Conservation (phyloP, 2,888 invertebrate species). For the Thymelicus lineola region DNA sequence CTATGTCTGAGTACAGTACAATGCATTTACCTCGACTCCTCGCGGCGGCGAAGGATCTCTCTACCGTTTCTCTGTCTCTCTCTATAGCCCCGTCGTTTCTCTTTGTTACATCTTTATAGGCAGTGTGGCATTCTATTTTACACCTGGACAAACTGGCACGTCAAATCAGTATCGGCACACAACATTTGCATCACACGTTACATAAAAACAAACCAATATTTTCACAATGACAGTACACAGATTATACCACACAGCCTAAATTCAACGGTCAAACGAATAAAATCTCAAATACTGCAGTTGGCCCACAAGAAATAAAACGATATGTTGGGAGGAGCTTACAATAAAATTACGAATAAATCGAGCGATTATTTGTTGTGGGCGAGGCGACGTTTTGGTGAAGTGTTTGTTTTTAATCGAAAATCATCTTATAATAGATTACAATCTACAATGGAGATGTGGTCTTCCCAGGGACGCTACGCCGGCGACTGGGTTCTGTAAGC, state of each 20-base stretch:
- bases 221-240: slow-evolving; percentile 47
- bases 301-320: slow-evolving; percentile 71
- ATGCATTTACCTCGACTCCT: slow-evolving; percentile 80
- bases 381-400: slow-evolving; percentile 18
- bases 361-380: slow-evolving; percentile 59
- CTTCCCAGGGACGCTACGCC: slow-evolving; percentile 58
- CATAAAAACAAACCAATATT: slow-evolving; percentile 15
- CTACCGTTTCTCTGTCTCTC: slow-evolving; percentile 55
- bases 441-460: slow-evolving; percentile 64
- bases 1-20: slow-evolving; percentile 68
- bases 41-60: slow-evolving; percentile 66
- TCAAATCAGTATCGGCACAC: slow-evolving; percentile 70
- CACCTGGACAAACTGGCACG: slow-evolving; percentile 82
- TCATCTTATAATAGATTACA: slow-evolving; percentile 60
- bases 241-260: slow-evolving; percentile 69
- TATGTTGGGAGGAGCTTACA: slow-evolving; percentile 41
- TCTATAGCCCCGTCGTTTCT: slow-evolving; percentile 71
- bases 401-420: slow-evolving; percentile 34
- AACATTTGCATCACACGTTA: slow-evolving; percentile 38
- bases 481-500: slow-evolving; percentile 70
- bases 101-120: slow-evolving; percentile 73
- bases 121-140: slow-evolving; percentile 78
- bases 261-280: slow-evolving; percentile 31
- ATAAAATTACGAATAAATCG: slow-evolving; percentile 24
- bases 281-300: slow-evolving; percentile 45